phyloP scores from a whole-genome alignment of 2,888 invertebrate genomes.

The Heliothis peltigera region DNA sequence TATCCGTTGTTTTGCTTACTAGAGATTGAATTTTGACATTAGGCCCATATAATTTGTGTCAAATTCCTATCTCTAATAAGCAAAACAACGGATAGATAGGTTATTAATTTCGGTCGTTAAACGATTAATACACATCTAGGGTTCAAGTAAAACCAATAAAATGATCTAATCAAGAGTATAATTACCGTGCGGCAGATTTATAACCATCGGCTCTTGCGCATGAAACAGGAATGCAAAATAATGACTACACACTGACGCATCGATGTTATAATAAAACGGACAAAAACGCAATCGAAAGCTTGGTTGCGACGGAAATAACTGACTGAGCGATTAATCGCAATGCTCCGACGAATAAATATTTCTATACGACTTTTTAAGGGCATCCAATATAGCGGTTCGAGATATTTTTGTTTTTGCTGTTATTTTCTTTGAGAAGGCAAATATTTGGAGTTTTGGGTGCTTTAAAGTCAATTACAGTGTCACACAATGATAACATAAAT shows the following conservation, averaged over 20 bases:
- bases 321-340: constrained; percentile 50
- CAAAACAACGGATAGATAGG: too few relatives aligned
- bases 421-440: background rate
- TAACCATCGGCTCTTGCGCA: constrained; percentile 32
- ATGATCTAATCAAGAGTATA: constrained; percentile 17
- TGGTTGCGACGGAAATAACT: constrained; percentile 53
- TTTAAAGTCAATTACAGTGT: background rate
- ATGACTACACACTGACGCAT: constrained; percentile 53
- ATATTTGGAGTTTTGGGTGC: background rate
- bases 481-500: background rate
- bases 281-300: constrained; percentile 55
- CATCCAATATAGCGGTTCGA: constrained; percentile 2
- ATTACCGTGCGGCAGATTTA: constrained; percentile 25
- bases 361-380: constrained; percentile 29
- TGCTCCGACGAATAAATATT: constrained; percentile 9
- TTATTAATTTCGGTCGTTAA: too few relatives aligned
- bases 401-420: background rate
- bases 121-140: background rate
- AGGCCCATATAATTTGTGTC: too few relatives aligned
- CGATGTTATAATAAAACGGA: constrained; percentile 51
- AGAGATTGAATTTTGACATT: too few relatives aligned
- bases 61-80: too few relatives aligned
- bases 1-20: too few relatives aligned
- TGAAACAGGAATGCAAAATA: constrained; percentile 55
- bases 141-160: background rate